phyloP scores from a whole-genome alignment of 2,888 invertebrate genomes.

The Candidula unifasciata region DNA sequence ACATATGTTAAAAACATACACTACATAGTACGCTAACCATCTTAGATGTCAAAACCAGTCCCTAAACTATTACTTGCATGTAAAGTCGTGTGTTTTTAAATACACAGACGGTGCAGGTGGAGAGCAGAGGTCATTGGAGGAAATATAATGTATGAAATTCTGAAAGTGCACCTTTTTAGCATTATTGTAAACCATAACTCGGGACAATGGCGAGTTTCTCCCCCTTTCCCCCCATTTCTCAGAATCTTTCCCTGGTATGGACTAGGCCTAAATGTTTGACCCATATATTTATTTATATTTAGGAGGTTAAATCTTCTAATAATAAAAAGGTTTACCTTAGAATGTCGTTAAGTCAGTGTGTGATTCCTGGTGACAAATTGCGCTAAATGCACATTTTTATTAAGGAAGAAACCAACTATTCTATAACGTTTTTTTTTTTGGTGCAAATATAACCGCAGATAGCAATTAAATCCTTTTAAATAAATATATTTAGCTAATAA shows the following conservation, averaged over 20 bases:
- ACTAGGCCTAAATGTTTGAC: neutral
- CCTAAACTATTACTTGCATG: neutral
- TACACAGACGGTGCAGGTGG: neutral
- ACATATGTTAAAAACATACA: neutral
- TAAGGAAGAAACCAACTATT: no score
- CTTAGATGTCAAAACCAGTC: neutral
- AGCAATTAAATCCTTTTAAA: no score
- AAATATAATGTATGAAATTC: conserved; percentile 14
- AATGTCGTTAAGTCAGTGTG: neutral
- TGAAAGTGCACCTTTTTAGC: conserved; percentile 17
- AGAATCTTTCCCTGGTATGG: neutral
- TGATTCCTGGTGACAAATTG: no score
- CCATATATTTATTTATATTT: neutral
- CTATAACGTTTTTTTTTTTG: no score
- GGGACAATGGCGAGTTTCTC: neutral
- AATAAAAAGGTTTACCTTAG: neutral
- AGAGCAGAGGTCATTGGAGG: neutral
- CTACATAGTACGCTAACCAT: no score
- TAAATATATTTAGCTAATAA: no score
- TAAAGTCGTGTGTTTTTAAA: neutral
- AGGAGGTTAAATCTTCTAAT: neutral
- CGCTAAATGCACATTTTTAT: no score
- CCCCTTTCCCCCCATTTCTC: conserved; percentile 7
- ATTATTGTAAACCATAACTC: conserved; percentile 34
- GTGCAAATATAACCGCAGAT: no score